A percentile compares a stretch with the other conserved stretches of the same genome.
Evolutionary conservation across 2,113 vertebrate species (phyloP).

Genomic region (Formicarius rufipectus): DNA sequence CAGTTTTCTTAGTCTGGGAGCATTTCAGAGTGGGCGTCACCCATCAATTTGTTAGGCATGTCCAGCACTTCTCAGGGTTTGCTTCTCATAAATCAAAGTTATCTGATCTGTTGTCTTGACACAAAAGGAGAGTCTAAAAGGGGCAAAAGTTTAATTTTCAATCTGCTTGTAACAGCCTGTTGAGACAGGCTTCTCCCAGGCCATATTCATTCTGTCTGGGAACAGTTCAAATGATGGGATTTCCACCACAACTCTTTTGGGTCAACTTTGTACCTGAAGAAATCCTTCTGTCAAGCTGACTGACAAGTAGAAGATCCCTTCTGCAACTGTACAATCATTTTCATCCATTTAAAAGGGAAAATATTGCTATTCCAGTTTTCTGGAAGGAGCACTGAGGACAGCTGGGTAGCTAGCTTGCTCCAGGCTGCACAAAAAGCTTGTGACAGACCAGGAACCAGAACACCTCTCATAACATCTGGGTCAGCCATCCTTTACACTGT

Average conservation of each 20-base stretch:
- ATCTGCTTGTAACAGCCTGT: not conserved
- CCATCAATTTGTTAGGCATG: not conserved
- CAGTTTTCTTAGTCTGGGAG: not conserved
- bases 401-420: not conserved
- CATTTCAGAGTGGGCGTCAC: not conserved
- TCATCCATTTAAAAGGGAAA: not conserved
- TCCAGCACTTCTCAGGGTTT: not conserved
- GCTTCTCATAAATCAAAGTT: constrained; percentile 15
- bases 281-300: not conserved
- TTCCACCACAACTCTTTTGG: not conserved
- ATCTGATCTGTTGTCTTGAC: constrained; percentile 20
- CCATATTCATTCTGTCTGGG: not conserved
- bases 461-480: not conserved
- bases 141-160: constrained; percentile 13
- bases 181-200: not conserved
- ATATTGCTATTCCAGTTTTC: not conserved
- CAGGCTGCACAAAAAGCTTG: not conserved
- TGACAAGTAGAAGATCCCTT: not conserved
- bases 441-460: not conserved
- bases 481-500: not conserved
- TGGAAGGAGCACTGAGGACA: not conserved
- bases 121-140: not conserved
- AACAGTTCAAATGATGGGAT: not conserved
- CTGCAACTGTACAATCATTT: not conserved
- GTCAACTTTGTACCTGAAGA: not conserved